Percentiles rank a stretch among this genome's conserved stretches.
phyloP scores from a whole-genome alignment of 2,113 vertebrate species.

The Pogonocichla stellata region DNA sequence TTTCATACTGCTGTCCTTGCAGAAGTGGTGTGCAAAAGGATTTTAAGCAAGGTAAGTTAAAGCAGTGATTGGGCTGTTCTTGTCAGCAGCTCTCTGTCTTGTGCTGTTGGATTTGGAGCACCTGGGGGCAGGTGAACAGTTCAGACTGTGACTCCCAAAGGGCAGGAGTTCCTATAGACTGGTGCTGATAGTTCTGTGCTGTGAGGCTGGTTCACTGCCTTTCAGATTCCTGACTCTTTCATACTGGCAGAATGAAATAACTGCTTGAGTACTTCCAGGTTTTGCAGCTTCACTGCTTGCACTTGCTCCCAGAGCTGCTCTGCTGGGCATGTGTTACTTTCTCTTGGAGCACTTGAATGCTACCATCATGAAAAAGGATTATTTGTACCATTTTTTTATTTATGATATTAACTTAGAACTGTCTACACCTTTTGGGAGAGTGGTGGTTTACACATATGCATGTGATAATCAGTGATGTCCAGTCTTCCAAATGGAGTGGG shows the following conservation, averaged over 20 bases:
- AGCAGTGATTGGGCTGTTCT: background rate
- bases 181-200: background rate
- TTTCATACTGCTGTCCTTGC: background rate
- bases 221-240: background rate
- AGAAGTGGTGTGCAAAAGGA: background rate
- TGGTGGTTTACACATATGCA: background rate
- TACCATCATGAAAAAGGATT: background rate
- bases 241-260: background rate
- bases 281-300: background rate
- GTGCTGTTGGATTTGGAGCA: background rate
- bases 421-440: background rate
- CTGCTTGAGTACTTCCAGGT: background rate
- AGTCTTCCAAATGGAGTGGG: background rate
- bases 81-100: background rate
- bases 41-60: background rate
- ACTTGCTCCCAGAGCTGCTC: background rate
- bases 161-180: background rate
- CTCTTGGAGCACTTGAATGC: background rate
- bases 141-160: background rate
- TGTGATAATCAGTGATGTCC: background rate
- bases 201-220: background rate
- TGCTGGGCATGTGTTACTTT: accelerated
- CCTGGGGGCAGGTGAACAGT: background rate
- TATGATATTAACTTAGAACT: background rate
- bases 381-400: background rate